Conservation (phyloP, 2,113 vertebrate genomes). For the Pachyramphus minor region DNA sequence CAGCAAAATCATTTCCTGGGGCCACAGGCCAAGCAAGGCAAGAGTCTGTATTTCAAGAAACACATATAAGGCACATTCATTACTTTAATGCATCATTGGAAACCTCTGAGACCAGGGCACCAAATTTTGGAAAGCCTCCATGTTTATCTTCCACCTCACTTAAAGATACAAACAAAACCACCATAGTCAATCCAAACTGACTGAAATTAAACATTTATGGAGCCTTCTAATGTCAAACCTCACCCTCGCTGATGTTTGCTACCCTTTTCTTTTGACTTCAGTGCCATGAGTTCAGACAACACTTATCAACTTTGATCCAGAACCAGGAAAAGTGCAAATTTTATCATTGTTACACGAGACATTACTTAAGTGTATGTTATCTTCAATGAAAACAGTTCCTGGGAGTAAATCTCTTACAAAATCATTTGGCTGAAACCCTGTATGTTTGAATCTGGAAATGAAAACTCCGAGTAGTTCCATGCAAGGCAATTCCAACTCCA, state of each 20-base stretch:
- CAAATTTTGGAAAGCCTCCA: not conserved
- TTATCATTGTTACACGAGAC: not conserved
- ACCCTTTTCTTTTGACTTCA: not conserved
- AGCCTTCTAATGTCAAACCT: not conserved
- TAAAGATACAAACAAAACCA: not conserved
- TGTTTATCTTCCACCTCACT: not conserved
- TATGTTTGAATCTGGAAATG: not conserved
- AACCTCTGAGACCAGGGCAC: not conserved
- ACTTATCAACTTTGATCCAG: conserved; percentile 4
- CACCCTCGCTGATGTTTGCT: not conserved
- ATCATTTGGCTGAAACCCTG: not conserved
- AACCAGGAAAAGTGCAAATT: conserved; percentile 28
- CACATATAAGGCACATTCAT: not conserved
- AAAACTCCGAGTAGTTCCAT: not conserved
- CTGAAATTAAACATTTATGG: not conserved
- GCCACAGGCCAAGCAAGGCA: not conserved
- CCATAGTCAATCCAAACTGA: not conserved
- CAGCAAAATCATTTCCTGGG: not conserved
- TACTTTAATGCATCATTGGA: not conserved
- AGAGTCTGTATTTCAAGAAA: not conserved
- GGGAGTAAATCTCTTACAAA: not conserved
- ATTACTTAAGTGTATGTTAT: conserved; percentile 20
- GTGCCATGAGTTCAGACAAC: not conserved
- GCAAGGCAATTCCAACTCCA: not conserved
- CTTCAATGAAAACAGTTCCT: conserved; percentile 17